Base-by-base conservation (phyloP, 1,140 invertebrate species). In the Agrypnia vestita region DNA sequence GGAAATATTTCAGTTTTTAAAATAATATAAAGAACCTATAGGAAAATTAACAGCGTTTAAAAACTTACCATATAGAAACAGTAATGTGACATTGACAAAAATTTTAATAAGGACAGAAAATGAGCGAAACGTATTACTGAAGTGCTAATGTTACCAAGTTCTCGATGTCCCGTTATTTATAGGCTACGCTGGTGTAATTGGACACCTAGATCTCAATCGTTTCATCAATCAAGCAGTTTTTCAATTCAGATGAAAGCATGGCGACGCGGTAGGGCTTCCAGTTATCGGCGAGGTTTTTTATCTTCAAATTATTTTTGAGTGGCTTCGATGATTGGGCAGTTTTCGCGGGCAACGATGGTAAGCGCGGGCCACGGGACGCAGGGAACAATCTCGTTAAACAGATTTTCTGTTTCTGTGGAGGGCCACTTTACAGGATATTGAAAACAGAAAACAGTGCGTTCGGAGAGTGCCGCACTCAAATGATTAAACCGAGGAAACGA, bases 141-240 rank as follows among this genome's bases (percentile, higher is more conserved):
- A 71, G n/a, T 15, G 43, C 21, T 51, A 71, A 17, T 71, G 67
- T 10, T 25, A 71, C 67, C 11, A 21, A 17, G 47, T 71, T 10
- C 51, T 71, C 44, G 7, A 71, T 51, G 55, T 51, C 9, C 64
- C 49, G 56, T 19, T 78, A 73, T 81, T 78, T 81, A 81, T 81
- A 78, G 64, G 17, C 56, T 64, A 56, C 17, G 76, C 3, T 61
- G n/a, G 49, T 13, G 61, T 19, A 59, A 77, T 53, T 43, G 25
- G 75, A 78, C 53, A 81, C 46, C 21, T 51, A 78, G 79, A 75
- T 80, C 76, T 76, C 72, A 53, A 78, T 81, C 80, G 46, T 59
- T 67, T 53, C 17, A 78, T 81, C 80, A 78, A 78, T 78, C 80
- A 74, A 73, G 15, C 25, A 44, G 46, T 77, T 80, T 80, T 80